Evolutionary conservation across 2,113 vertebrate genomes (phyloP).

Genomic region (Hepsetus odoe): DNA sequence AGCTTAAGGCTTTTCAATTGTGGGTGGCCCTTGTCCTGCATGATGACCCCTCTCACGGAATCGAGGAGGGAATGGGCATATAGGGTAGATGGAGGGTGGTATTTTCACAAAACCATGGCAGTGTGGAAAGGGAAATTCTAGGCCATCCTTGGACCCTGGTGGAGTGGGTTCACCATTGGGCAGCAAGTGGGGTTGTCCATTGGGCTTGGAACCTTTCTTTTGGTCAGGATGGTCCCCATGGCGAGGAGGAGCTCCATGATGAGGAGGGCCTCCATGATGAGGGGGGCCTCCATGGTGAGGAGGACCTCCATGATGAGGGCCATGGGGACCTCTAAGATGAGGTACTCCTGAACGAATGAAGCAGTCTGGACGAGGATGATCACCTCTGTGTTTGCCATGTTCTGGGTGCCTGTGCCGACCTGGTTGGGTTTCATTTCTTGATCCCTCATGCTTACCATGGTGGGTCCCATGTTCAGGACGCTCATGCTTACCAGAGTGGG

Average conservation of each 20-base stretch:
- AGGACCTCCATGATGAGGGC: background rate
- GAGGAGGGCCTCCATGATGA: background rate
- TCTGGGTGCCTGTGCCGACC: background rate
- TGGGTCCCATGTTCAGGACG: background rate
- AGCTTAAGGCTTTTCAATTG: too few species aligned
- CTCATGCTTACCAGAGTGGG: background rate
- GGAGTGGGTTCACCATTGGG: background rate
- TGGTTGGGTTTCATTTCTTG: background rate
- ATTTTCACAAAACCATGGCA: constrained; percentile 54
- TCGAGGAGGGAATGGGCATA: constrained; percentile 51
- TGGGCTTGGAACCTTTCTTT: background rate
- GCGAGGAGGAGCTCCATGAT: background rate
- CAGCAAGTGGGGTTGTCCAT: background rate
- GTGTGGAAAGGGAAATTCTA: constrained; percentile 21
- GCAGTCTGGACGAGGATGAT: background rate
- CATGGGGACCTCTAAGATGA: constrained; percentile 10
- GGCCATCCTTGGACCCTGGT: background rate
- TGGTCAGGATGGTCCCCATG: constrained; percentile 1
- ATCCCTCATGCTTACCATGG: background rate
- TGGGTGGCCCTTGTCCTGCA: too few species aligned
- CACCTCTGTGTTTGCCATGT: background rate
- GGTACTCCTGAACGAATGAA: constrained; percentile 3
- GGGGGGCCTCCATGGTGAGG: background rate
- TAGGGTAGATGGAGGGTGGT: constrained; percentile 53
- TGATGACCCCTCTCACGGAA: background rate